These are phyloP conservation scores for Chascanopsetta lugubris DNA, from an alignment of 2,113 vertebrate species.

Conservation along the genomic window DNA sequence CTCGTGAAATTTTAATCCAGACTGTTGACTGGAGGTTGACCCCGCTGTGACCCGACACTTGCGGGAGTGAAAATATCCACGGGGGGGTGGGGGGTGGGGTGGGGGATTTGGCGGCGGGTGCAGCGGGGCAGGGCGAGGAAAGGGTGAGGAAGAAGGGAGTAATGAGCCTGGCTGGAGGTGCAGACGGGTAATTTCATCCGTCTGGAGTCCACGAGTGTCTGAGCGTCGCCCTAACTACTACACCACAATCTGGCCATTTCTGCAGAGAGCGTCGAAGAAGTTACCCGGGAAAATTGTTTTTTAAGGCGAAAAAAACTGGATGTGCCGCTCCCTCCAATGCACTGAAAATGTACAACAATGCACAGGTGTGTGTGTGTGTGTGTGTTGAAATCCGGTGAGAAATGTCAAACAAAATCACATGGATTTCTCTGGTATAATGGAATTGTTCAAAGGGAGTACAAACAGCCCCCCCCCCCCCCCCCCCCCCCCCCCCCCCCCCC, in stretches of 20 bases:
- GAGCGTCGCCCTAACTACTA: conserved; percentile 44
- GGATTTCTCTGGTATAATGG: conserved; percentile 21
- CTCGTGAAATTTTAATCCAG: conserved; percentile 75
- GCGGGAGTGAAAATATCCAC: conserved; percentile 63
- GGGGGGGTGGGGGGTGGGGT: conserved; percentile 30
- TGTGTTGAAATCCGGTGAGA: conserved; percentile 10
- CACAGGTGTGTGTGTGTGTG: background rate
- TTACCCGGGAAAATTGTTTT: background rate
- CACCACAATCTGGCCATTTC: conserved; percentile 30
- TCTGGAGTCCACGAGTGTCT: conserved; percentile 58
- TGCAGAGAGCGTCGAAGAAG: background rate
- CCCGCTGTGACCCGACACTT: conserved; percentile 70
- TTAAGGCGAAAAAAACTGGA: background rate
- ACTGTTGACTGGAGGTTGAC: conserved; percentile 77
- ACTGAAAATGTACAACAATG: conserved; percentile 4
- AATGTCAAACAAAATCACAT: conserved; percentile 22
- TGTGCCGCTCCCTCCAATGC: background rate
- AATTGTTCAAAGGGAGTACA: conserved; percentile 41
- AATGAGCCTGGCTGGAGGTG: conserved; percentile 58
- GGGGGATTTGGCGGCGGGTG: conserved; percentile 19
- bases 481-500: no score
- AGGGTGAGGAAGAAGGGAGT: conserved; percentile 53
- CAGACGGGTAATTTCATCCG: conserved; percentile 62
- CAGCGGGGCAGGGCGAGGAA: conserved; percentile 30
- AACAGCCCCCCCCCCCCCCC: conserved; percentile 33